Evolutionary conservation across 1,140 invertebrate genomes (phyloP), one percentile per base, ranked within the genome.

Genomic region (Eumaeus atala): DNA sequence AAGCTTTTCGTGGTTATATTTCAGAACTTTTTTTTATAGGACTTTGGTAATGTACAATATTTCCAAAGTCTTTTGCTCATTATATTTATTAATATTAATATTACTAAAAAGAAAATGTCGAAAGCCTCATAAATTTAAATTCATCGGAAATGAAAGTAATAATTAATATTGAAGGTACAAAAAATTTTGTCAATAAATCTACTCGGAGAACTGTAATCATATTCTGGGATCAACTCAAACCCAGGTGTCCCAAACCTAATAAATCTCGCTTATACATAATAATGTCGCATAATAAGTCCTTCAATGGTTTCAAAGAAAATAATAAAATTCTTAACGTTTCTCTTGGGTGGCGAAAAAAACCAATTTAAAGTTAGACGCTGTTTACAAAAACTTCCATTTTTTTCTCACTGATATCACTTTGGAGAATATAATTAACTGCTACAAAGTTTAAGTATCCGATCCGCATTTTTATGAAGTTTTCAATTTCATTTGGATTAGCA

Each of bases 301-400:
- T 58, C 51, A 37, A 54, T 66, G 55, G 47, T 52, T 58, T 62
- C 59, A 59, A 68, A 62, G 44, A 54, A 60, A 67, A 48, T 50
- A 62, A 70, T 58, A 61, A 62, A 63, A 64, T 61, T 61, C 58
- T 56, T 67, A 66, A 63, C 65, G 49, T 63, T 66, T 56, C 51
- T 64, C 61, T 53, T 64, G 56, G 51, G 64, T 65, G 59, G 56
- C 64, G 67, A 70, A 74, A 78, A 64, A 80, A 76, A 66, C 72
- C 77, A 80, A 80, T 80, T 77, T 77, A 74, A 79, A 80, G 67
- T 80, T 74, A 70, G 62, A 67, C 67, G 58, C 61, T 80, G 74
- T 80, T 80, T 80, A 77, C 71, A 18, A 58, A 72, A 75, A 77
- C 68, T 74, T 70, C 57, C 56, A 61, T 72, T 28, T 28, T 28